These are phyloP conservation scores for Platycheirus albimanus DNA, from an alignment of 2,888 invertebrate genomes.

Conservation along the genomic window DNA sequence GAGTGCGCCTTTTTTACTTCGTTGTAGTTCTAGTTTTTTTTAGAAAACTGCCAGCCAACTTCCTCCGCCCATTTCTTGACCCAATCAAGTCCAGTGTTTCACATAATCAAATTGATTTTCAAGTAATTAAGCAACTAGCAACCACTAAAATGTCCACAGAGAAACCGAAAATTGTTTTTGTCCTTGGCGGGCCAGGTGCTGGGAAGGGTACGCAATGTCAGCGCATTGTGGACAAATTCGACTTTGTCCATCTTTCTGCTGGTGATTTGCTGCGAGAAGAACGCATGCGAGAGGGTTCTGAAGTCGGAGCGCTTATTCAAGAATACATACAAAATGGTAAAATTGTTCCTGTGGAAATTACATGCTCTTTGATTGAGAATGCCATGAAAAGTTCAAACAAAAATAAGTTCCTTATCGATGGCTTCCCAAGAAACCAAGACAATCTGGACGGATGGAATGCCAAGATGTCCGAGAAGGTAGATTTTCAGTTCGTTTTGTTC, in stretches of 20 bases:
- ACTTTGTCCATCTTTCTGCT: conserved; percentile 93
- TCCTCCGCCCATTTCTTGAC: conserved; percentile 21
- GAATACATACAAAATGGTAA: conserved; percentile 94
- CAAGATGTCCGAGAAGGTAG: conserved; percentile 91
- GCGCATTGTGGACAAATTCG: conserved; percentile 91
- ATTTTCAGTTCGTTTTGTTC: conserved; percentile 94
- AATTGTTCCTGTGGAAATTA: conserved; percentile 99
- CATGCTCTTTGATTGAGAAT: conserved; percentile 95
- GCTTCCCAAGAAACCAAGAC: conserved; percentile 98
- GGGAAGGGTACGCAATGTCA: conserved; percentile 99
- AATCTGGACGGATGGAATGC: conserved; percentile 97
- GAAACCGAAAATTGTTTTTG: conserved; percentile 95
- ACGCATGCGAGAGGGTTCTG: conserved; percentile 91
- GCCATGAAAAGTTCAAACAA: conserved; percentile 87
- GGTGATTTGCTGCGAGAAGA: conserved; percentile 98
- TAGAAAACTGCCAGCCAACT: conserved; percentile 41
- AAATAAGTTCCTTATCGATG: conserved; percentile 95
- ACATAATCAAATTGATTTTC: conserved; percentile 61
- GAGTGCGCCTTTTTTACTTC: conserved; percentile 38
- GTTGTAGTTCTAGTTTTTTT: conserved; percentile 57
- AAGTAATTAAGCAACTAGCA: neutral
- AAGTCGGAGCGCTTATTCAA: conserved; percentile 96
- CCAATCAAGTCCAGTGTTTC: conserved; percentile 7
- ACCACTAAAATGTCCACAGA: conserved; percentile 73
- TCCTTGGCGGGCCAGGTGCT: conserved; percentile 95